Evolutionary conservation across 2,888 invertebrate genomes (phyloP).

Genomic region (Drosophila longiperda): DNA sequence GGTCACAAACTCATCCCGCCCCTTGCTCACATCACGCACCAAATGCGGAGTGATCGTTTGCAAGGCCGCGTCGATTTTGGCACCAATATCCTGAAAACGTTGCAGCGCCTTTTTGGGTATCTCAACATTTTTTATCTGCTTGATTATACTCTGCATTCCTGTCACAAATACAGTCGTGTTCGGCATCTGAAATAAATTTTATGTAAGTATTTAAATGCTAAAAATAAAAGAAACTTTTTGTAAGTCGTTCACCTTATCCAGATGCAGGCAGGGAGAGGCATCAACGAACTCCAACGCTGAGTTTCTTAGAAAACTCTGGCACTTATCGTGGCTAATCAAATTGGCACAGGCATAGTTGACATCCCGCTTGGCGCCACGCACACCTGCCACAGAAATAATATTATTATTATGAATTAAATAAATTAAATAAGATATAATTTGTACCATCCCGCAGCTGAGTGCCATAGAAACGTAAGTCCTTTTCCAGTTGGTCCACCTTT

Average conservation of each 20-base stretch:
- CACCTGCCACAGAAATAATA: constrained; percentile 84
- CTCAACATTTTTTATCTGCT: rapidly evolving
- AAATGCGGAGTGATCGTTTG: constrained; percentile 7
- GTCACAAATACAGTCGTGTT: constrained; percentile 20
- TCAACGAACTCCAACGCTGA: constrained; percentile 90
- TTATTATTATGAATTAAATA: neutral
- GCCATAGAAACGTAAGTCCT: constrained; percentile 88
- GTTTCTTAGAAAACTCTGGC: constrained; percentile 20
- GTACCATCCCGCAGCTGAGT: constrained; percentile 90
- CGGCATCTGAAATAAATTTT: constrained; percentile 38
- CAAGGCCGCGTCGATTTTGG: constrained; percentile 16
- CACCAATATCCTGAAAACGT: constrained; percentile 17
- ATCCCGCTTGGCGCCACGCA: constrained; percentile 89
- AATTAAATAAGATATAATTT: neutral
- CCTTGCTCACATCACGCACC: constrained; percentile 16
- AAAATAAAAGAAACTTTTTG: no score
- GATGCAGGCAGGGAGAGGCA: constrained; percentile 67
- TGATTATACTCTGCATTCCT: constrained; percentile 19
- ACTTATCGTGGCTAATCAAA: neutral
- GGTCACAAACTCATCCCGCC: constrained; percentile 5
- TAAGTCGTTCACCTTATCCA: constrained; percentile 30
- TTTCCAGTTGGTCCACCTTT: constrained; percentile 88
- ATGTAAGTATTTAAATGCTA: neutral
- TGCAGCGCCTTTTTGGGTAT: constrained; percentile 26
- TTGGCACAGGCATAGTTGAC: constrained; percentile 85